These are phyloP conservation scores for Cephalopachus bancanus DNA, from an alignment of 2,797 vertebrate species.

Conservation along the genomic window DNA sequence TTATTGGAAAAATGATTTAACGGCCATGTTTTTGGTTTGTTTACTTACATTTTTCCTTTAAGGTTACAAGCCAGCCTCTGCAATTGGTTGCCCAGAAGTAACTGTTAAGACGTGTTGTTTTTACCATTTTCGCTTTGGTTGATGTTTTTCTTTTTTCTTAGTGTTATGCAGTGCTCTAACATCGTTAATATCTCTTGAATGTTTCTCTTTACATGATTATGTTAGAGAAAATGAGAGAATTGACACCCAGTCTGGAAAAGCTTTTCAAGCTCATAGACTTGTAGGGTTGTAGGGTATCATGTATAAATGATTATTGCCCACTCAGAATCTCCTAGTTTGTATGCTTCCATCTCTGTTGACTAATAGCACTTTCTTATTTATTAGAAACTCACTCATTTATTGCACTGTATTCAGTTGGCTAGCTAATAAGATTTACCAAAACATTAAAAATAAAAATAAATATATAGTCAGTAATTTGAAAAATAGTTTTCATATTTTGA, in stretches of 20 bases:
- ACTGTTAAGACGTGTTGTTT: background rate
- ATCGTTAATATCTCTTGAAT: background rate
- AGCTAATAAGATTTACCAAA: background rate
- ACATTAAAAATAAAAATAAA: background rate
- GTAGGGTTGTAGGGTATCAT: background rate
- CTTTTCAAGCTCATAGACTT: background rate
- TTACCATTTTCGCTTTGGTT: background rate
- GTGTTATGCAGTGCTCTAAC: background rate
- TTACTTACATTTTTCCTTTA: constrained; percentile 10
- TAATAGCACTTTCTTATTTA: background rate
- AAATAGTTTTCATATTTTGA: background rate
- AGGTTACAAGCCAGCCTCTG: constrained; percentile 17
- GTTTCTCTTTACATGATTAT: background rate
- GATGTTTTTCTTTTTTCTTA: background rate
- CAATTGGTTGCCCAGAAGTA: background rate
- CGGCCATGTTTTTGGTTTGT: constrained; percentile 20
- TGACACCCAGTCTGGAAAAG: background rate
- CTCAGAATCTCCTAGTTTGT: background rate
- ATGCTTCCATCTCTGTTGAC: background rate
- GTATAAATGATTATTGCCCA: background rate
- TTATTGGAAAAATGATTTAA: background rate
- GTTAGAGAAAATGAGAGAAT: background rate
- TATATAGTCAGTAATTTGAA: background rate
- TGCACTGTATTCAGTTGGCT: background rate
- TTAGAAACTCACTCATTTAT: background rate